These are phyloP conservation scores for Meles meles DNA, from an alignment of 2,113 vertebrate species.

Conservation along the genomic window DNA sequence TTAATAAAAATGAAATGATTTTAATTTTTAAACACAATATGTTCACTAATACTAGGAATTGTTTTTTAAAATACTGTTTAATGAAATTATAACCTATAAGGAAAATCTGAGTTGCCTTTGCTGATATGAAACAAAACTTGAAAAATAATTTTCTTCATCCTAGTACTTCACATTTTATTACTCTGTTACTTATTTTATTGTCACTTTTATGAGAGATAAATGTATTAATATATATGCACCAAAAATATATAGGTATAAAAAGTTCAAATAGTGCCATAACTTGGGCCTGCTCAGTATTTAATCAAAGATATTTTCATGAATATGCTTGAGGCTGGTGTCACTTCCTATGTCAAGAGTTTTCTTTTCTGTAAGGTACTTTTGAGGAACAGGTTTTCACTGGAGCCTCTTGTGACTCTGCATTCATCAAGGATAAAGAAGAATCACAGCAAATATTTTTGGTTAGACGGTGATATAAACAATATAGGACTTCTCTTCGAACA, in stretches of 20 bases:
- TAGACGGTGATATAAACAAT: neutral
- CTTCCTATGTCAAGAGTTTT: neutral
- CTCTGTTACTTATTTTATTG: neutral
- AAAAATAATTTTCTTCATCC: neutral
- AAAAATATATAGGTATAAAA: neutral
- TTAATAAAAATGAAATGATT: neutral
- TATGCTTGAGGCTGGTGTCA: neutral
- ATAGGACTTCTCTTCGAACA: neutral
- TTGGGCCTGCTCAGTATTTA: neutral
- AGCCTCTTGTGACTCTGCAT: neutral
- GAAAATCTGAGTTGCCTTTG: slow-evolving; percentile 7
- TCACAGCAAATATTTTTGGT: neutral
- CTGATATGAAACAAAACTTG: neutral
- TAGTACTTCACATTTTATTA: neutral
- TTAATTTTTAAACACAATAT: neutral
- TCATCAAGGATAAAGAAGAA: neutral
- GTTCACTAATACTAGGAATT: neutral
- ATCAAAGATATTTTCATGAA: neutral
- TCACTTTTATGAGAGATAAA: neutral
- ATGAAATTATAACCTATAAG: neutral
- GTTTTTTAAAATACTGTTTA: neutral
- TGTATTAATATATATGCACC: neutral
- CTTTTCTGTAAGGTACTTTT: neutral
- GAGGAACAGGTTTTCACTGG: neutral
- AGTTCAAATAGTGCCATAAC: neutral